These are phyloP conservation scores for Tenthredo mesomela DNA, from an alignment of 2,888 invertebrate genomes.

Conservation along the genomic window DNA sequence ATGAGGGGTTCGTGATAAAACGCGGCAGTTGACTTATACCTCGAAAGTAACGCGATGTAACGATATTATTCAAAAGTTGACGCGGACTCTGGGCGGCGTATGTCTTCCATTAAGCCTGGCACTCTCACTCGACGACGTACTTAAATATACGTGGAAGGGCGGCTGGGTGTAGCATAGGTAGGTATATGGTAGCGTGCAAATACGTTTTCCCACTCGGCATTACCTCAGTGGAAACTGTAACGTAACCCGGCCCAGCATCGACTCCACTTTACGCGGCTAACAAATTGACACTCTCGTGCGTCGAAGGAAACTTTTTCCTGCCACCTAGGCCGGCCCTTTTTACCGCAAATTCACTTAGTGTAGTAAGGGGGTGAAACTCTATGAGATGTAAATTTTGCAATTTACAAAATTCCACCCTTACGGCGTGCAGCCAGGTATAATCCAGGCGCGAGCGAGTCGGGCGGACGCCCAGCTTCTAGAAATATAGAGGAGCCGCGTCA, in stretches of 20 bases:
- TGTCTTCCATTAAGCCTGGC: constrained; percentile 42
- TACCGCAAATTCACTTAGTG: constrained; percentile 54
- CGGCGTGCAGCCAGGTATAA: constrained; percentile 53
- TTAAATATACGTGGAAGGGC: constrained; percentile 24
- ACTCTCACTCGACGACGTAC: constrained; percentile 33
- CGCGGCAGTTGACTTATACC: not conserved
- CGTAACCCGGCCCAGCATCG: constrained; percentile 43
- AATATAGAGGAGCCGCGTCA: constrained; percentile 53
- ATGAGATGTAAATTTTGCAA: constrained; percentile 55
- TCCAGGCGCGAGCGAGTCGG: constrained; percentile 40
- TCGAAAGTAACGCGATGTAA: constrained; percentile 8
- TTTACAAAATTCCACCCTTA: constrained; percentile 53
- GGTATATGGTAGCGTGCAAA: constrained; percentile 9
- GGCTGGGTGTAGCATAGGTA: not conserved
- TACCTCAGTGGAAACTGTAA: constrained; percentile 29
- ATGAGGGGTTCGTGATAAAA: not conserved
- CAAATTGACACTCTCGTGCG: constrained; percentile 54
- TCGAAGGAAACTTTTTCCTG: constrained; percentile 51
- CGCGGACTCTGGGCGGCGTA: constrained; percentile 45
- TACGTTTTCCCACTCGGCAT: constrained; percentile 40
- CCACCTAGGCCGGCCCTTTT: constrained; percentile 47
- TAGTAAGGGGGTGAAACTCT: constrained; percentile 46
- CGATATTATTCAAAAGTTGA: constrained; percentile 46
- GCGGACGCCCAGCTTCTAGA: constrained; percentile 44
- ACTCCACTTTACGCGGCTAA: constrained; percentile 49